These are phyloP conservation scores for Epinotia bilunana DNA, from an alignment of 2,888 invertebrate genomes.

Conservation along the genomic window DNA sequence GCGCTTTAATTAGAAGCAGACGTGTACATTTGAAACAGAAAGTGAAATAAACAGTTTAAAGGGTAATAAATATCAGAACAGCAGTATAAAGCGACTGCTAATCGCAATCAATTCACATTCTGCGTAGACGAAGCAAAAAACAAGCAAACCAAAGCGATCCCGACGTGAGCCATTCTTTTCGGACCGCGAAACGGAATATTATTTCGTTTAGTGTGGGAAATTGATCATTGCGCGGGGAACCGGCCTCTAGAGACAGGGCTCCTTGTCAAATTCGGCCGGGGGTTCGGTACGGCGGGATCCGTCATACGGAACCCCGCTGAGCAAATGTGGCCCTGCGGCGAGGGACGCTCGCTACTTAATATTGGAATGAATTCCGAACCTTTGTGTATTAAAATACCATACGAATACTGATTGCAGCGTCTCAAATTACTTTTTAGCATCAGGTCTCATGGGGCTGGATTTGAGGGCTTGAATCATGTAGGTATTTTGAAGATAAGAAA, in stretches of 20 bases:
- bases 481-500: neutral
- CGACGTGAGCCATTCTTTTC: constrained; percentile 56
- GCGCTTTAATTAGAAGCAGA: neutral
- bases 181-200: constrained; percentile 70
- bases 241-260: constrained; percentile 65
- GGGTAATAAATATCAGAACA: neutral
- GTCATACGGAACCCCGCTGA: constrained; percentile 63
- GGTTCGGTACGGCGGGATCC: constrained; percentile 47
- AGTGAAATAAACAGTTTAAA: neutral
- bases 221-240: constrained; percentile 68
- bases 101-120: constrained; percentile 12
- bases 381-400: constrained; percentile 47
- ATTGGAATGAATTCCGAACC: constrained; percentile 46
- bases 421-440: constrained; percentile 34
- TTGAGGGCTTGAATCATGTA: constrained; percentile 12
- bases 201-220: constrained; percentile 73
- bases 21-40: neutral
- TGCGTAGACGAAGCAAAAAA: constrained; percentile 35
- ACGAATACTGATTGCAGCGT: constrained; percentile 42
- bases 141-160: constrained; percentile 50
- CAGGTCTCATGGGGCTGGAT: constrained; percentile 18
- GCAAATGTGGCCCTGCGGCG: constrained; percentile 58
- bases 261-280: constrained; percentile 65
- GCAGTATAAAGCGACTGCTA: neutral
- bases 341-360: constrained; percentile 50